phyloP scores from a whole-genome alignment of 2,113 vertebrate species.

The Merops nubicus region DNA sequence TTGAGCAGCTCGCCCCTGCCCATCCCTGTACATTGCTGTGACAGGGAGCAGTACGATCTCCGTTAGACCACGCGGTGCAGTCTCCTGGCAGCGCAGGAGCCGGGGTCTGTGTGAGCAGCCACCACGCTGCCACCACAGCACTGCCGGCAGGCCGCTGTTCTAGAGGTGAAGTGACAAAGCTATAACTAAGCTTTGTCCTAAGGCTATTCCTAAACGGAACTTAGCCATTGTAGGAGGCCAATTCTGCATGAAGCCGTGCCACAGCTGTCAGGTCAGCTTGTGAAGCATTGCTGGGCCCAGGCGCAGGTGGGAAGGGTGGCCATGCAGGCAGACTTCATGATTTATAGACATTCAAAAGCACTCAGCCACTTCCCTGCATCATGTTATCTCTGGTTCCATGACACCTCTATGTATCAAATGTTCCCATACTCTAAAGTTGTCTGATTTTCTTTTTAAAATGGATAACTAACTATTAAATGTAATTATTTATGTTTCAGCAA shows the following conservation, averaged over 20 bases:
- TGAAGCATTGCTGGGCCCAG: rapidly evolving
- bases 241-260: background rate
- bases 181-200: too few species aligned
- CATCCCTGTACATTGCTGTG: background rate
- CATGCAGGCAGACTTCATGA: too few species aligned
- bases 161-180: background rate
- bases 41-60: rapidly evolving
- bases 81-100: rapidly evolving
- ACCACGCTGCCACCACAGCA: rapidly evolving
- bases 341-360: background rate
- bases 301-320: background rate
- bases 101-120: rapidly evolving
- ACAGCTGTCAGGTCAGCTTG: background rate
- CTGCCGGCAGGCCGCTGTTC: background rate
- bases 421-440: background rate
- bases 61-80: rapidly evolving
- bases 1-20: rapidly evolving
- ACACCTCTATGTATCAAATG: background rate
- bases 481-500: constrained; percentile 9
- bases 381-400: background rate
- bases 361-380: background rate
- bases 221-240: background rate
- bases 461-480: background rate
- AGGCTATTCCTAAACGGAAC: background rate
- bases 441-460: background rate